Evolutionary conservation across 2,113 vertebrate genomes (phyloP).

Genomic region (Rhinoptilus africanus): DNA sequence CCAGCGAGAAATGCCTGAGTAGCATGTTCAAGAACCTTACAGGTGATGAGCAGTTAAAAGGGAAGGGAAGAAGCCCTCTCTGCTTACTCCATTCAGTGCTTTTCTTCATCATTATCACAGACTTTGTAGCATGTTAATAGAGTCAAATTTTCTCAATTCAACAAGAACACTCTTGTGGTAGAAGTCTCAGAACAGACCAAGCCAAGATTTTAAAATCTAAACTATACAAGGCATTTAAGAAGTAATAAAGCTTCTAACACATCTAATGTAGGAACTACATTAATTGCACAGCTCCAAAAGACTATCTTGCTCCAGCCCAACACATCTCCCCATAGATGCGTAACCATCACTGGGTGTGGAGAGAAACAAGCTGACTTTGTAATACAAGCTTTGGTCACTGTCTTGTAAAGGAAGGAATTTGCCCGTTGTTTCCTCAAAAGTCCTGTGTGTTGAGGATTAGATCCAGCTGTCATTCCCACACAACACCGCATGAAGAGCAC

Average conservation of each 20-base stretch:
- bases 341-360: neutral
- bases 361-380: neutral
- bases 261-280: neutral
- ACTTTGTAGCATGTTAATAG: neutral
- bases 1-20: neutral
- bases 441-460: neutral
- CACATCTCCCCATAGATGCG: neutral
- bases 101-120: neutral
- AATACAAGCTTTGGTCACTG: neutral
- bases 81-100: neutral
- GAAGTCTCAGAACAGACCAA: neutral
- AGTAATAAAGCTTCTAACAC: neutral
- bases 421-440: slow-evolving; percentile 16
- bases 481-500: neutral
- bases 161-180: neutral
- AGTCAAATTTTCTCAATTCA: neutral
- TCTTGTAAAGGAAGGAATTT: slow-evolving; percentile 4
- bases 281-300: neutral
- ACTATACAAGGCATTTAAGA: neutral
- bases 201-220: neutral
- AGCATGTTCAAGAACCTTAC: neutral
- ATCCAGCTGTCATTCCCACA: slow-evolving; percentile 16
- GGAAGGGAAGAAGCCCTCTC: neutral
- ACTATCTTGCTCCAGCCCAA: neutral
- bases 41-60: neutral